Conservation (phyloP, 2,113 vertebrate genomes). For the Heterochromis multidens region DNA sequence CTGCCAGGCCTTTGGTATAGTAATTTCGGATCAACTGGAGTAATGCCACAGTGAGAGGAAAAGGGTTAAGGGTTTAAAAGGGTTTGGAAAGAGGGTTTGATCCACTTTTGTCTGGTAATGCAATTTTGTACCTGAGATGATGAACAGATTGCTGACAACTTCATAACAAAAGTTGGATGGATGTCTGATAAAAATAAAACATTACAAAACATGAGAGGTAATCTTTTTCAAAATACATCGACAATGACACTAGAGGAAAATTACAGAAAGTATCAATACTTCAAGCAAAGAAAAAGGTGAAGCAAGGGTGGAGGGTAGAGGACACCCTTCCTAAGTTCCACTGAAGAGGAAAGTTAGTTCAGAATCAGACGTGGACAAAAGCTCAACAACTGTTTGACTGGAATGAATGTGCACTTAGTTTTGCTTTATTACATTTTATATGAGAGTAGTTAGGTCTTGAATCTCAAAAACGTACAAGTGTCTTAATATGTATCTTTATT, state of each 20-base stretch:
- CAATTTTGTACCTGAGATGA: constrained; percentile 78
- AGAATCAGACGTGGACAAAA: background rate
- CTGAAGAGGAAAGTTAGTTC: background rate
- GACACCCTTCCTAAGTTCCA: background rate
- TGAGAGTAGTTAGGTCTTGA: background rate
- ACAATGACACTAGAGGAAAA: constrained; percentile 22
- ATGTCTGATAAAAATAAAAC: constrained; percentile 66
- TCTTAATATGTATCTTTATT: no score
- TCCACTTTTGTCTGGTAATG: constrained; percentile 55
- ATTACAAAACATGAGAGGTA: constrained; percentile 60
- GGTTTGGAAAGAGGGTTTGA: constrained; percentile 30
- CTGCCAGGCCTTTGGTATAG: background rate
- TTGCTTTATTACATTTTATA: background rate
- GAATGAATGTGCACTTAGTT: no score
- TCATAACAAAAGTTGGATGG: constrained; percentile 76
- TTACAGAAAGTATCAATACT: constrained; percentile 5
- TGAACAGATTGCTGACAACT: constrained; percentile 66
- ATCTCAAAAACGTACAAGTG: background rate
- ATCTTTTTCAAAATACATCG: constrained; percentile 43
- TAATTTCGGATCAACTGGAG: background rate
- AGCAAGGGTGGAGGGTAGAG: background rate
- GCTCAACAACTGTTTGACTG: no score
- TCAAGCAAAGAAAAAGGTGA: background rate
- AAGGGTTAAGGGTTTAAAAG: background rate
- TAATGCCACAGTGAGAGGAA: background rate